A percentile compares a stretch with the other conserved stretches of the same genome.
Conservation (phyloP, 2,888 invertebrate genomes). For the Drymonia ruficornis region DNA sequence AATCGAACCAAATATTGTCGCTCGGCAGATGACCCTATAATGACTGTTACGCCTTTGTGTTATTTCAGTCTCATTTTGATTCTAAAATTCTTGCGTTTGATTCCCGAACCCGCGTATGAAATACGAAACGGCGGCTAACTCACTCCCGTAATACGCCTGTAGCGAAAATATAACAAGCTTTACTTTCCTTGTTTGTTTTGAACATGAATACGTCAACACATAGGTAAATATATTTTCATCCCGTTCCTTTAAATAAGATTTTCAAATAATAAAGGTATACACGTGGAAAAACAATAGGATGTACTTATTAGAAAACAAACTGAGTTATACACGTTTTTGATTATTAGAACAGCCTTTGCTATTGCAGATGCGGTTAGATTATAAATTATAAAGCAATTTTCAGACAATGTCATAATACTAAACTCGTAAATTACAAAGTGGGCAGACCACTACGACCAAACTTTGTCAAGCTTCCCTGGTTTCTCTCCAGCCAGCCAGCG, state of each 20-base stretch:
- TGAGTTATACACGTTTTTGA: too few relatives aligned
- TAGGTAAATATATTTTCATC: conserved; percentile 13
- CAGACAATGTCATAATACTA: conserved; percentile 48
- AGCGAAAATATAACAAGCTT: conserved; percentile 7
- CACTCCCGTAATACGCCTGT: neutral
- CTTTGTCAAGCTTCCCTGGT: conserved; percentile 42
- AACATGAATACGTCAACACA: too few relatives aligned
- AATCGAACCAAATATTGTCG: too few relatives aligned
- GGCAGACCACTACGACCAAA: conserved; percentile 51
- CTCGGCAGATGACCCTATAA: too few relatives aligned
- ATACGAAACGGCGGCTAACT: neutral
- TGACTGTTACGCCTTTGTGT: too few relatives aligned
- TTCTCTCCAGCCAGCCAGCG: neutral
- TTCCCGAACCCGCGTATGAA: too few relatives aligned
- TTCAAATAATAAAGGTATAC: neutral
- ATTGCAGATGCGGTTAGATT: conserved; percentile 27
- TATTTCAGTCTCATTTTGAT: too few relatives aligned
- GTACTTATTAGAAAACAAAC: neutral
- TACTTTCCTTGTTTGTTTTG: conserved; percentile 10
- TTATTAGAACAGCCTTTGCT: neutral
- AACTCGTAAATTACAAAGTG: conserved; percentile 68
- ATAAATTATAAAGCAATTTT: conserved; percentile 57
- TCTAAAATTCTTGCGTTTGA: too few relatives aligned
- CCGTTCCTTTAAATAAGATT: neutral
- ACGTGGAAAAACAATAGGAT: neutral